These are phyloP conservation scores for Artemia franciscana DNA, from an alignment of 1,140 invertebrate genomes.

Conservation along the genomic window DNA sequence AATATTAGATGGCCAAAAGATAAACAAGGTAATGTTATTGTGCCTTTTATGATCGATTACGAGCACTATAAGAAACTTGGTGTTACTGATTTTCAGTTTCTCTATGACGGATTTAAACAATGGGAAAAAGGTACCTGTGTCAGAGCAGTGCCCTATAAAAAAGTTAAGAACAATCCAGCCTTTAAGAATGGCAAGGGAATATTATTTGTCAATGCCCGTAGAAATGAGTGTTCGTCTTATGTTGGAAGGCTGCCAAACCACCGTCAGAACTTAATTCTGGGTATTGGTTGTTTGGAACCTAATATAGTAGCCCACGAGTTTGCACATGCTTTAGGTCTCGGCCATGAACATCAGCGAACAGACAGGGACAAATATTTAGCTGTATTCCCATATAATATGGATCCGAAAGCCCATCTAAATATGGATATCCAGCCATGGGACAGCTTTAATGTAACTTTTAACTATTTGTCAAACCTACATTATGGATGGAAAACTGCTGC, in stretches of 20 bases:
- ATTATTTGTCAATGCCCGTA: not conserved
- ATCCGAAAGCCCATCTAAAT: not conserved
- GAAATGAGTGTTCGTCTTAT: not conserved
- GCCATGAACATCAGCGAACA: constrained; percentile 16
- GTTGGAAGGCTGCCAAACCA: not conserved
- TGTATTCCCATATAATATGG: not conserved
- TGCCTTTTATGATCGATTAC: not conserved
- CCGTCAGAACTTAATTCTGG: not conserved
- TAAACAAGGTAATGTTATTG: not conserved
- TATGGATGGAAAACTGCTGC: not conserved
- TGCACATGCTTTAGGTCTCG: constrained; percentile 21
- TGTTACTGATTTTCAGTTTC: not conserved
- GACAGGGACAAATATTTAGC: constrained; percentile 14
- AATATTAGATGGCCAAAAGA: not conserved
- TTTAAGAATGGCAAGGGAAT: too few species aligned
- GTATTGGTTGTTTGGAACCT: not conserved
- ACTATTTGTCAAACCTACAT: not conserved
- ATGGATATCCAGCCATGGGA: not conserved
- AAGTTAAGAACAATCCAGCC: too few species aligned
- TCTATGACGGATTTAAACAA: not conserved
- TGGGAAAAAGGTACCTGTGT: not conserved
- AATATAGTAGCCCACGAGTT: constrained; percentile 20
- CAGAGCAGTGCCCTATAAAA: not conserved
- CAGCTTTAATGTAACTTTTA: not conserved
- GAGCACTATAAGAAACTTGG: too few species aligned